Conservation (phyloP, 2,888 invertebrate species). For the Lypha dubia region DNA sequence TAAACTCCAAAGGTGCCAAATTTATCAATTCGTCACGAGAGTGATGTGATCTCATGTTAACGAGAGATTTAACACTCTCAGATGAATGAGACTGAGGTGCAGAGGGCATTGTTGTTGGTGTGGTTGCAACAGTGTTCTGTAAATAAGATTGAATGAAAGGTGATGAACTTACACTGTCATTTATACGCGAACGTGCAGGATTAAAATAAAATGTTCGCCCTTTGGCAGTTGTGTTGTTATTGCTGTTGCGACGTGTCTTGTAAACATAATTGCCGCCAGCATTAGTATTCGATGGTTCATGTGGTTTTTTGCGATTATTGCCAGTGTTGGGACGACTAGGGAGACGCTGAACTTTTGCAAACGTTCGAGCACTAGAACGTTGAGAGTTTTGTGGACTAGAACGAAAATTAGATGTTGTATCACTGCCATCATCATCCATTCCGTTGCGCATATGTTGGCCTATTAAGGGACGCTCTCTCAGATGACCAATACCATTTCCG, state of each 20-base stretch:
- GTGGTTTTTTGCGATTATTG: slow-evolving; percentile 26
- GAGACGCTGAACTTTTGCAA: slow-evolving; percentile 27
- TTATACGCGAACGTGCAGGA: slow-evolving; percentile 76
- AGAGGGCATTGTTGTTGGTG: slow-evolving; percentile 55
- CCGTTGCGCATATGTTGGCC: slow-evolving; percentile 35
- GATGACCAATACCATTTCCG: background rate
- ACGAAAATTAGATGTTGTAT: slow-evolving; percentile 54
- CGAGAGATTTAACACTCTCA: slow-evolving; percentile 65
- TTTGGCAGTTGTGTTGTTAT: background rate
- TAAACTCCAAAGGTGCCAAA: slow-evolving; percentile 70
- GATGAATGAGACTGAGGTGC: slow-evolving; percentile 45
- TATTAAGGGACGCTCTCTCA: slow-evolving; percentile 30
- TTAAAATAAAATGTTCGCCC: slow-evolving; percentile 77
- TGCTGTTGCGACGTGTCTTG: slow-evolving; percentile 39
- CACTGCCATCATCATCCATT: slow-evolving; percentile 54
- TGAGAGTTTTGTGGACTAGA: slow-evolving; percentile 62
- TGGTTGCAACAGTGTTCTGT: slow-evolving; percentile 44
- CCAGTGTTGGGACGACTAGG: slow-evolving; percentile 58
- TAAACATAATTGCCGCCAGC: background rate
- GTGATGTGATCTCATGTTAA: slow-evolving; percentile 71
- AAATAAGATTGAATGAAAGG: slow-evolving; percentile 17
- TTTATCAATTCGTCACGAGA: slow-evolving; percentile 33
- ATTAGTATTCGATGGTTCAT: background rate
- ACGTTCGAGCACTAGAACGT: slow-evolving; percentile 62
- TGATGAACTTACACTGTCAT: slow-evolving; percentile 59